These are phyloP conservation scores for Syritta pipiens DNA, from an alignment of 2,888 invertebrate species.

Conservation along the genomic window DNA sequence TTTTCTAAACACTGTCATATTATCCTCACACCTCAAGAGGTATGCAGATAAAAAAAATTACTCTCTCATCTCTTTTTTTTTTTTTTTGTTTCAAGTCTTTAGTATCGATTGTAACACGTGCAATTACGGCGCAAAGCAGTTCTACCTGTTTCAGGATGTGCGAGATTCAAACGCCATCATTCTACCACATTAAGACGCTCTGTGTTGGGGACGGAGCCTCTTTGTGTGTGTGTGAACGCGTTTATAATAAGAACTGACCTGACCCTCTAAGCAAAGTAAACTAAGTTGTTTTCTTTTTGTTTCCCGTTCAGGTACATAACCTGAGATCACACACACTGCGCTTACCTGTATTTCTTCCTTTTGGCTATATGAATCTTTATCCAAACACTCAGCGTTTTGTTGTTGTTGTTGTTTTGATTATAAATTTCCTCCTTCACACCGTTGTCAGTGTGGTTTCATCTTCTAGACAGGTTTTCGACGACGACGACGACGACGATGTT, in stretches of 20 bases:
- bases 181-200: not conserved
- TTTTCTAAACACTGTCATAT: constrained; percentile 34
- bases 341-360: too few relatives aligned
- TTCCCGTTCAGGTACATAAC: too few relatives aligned
- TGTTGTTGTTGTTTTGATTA: constrained; percentile 13
- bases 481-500: constrained; percentile 38
- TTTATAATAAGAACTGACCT: constrained; percentile 61
- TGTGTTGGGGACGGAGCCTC: not conserved
- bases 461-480: constrained; percentile 49
- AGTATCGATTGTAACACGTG: constrained; percentile 47
- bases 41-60: constrained; percentile 12
- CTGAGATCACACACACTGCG: not conserved
- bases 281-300: too few relatives aligned
- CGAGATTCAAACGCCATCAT: constrained; percentile 47
- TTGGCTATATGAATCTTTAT: constrained; percentile 26
- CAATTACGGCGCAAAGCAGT: constrained; percentile 58
- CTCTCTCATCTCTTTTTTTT: constrained; percentile 15
- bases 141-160: constrained; percentile 56
- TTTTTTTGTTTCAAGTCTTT: not conserved
- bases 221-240: constrained; percentile 1
- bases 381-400: constrained; percentile 20
- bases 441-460: constrained; percentile 9
- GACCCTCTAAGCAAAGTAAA: constrained; percentile 54
- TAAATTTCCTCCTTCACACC: constrained; percentile 29
- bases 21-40: constrained; percentile 1